Conservation (phyloP, 1,140 invertebrate species). For the Eurosta solidaginis region DNA sequence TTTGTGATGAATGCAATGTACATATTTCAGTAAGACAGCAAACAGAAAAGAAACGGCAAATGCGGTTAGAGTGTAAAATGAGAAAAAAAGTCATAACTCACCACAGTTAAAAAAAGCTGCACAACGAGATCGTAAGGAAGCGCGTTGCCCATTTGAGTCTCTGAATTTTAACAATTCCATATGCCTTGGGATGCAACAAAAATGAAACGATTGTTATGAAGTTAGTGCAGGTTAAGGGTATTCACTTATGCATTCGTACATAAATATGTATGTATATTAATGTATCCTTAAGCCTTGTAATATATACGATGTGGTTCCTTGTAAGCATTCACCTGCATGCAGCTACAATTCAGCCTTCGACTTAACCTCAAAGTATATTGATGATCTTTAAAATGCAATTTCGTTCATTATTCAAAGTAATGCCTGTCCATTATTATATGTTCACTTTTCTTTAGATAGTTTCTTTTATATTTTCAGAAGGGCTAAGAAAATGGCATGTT, state of each 20-base stretch:
- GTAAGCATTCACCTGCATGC: neutral
- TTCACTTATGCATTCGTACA: neutral
- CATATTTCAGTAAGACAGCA: neutral
- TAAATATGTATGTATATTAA: neutral
- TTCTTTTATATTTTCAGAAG: too few relatives aligned
- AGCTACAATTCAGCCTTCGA: neutral
- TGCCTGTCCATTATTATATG: neutral
- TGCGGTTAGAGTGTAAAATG: neutral
- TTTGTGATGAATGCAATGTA: constrained; percentile 14
- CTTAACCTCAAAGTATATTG: neutral
- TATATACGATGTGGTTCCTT: neutral
- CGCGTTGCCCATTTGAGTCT: neutral
- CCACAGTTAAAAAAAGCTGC: neutral
- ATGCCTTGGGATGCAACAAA: neutral
- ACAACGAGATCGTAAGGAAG: neutral
- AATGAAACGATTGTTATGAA: neutral
- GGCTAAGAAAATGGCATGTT: too few relatives aligned
- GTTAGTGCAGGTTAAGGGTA: neutral
- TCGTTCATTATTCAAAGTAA: neutral
- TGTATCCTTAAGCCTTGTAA: neutral
- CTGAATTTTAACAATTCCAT: neutral
- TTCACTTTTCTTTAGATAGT: neutral
- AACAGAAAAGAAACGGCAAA: neutral
- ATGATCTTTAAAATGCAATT: neutral
- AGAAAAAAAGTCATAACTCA: neutral